Evolutionary conservation across 2,113 vertebrate species (phyloP).

Genomic region (Theristicus caerulescens): DNA sequence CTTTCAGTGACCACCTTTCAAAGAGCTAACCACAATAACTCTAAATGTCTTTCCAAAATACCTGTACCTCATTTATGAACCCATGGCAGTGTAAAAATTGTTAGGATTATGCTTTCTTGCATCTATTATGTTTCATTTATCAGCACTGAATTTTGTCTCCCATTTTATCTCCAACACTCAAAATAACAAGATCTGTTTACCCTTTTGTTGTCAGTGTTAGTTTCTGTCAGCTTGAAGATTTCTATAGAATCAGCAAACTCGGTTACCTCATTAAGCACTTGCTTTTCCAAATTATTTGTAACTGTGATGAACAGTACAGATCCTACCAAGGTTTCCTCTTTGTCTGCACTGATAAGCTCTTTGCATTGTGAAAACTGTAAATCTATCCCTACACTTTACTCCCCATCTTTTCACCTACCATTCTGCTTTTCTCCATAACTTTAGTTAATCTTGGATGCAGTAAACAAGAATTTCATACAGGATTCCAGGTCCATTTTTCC

Average conservation of each 20-base stretch:
- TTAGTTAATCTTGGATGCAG: neutral
- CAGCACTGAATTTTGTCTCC: neutral
- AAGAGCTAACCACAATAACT: neutral
- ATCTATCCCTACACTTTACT: neutral
- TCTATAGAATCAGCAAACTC: neutral
- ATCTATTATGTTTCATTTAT: neutral
- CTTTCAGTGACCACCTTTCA: neutral
- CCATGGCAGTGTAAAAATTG: neutral
- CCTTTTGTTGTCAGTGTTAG: neutral
- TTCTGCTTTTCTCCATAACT: neutral
- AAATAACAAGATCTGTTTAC: neutral
- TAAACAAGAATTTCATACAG: neutral
- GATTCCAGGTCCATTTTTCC: neutral
- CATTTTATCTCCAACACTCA: neutral
- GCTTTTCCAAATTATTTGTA: constrained; percentile 3
- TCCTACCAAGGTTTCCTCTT: neutral
- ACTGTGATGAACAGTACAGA: neutral
- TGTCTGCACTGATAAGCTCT: neutral
- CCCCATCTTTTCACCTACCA: neutral
- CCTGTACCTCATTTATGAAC: neutral
- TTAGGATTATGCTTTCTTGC: neutral
- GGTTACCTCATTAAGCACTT: neutral
- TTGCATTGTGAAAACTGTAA: neutral
- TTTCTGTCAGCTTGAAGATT: neutral
- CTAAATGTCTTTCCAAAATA: neutral